These are phyloP conservation scores for Blastobasis adustella DNA, from an alignment of 2,888 invertebrate species.

Conservation along the genomic window DNA sequence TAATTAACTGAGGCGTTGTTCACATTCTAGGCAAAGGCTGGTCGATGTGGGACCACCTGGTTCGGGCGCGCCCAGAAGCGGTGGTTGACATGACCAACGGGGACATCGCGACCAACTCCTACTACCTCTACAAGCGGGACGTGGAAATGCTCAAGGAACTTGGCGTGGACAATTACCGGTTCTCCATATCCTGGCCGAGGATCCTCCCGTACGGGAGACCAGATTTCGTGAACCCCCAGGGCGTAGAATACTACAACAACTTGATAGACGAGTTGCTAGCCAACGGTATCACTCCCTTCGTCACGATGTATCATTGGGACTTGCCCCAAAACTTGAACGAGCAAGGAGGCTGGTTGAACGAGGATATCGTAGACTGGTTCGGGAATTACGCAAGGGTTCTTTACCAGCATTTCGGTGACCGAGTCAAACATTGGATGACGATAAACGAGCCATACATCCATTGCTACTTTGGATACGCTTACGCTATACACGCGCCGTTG, in stretches of 20 bases:
- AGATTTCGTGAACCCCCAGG: constrained; percentile 63
- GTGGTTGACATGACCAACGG: constrained; percentile 67
- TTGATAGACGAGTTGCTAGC: constrained; percentile 74
- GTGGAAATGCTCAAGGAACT: constrained; percentile 44
- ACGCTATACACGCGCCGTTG: constrained; percentile 27
- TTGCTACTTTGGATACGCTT: constrained; percentile 49
- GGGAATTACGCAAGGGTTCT: constrained; percentile 50
- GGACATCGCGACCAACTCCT: constrained; percentile 72
- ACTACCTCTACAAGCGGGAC: constrained; percentile 71
- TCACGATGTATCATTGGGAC: constrained; percentile 69
- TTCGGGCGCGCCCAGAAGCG: constrained; percentile 49
- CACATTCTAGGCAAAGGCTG: constrained; percentile 60
- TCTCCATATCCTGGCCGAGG: constrained; percentile 76
- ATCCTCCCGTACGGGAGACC: constrained; percentile 71
- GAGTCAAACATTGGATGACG: constrained; percentile 69
- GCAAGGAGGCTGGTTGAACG: constrained; percentile 62
- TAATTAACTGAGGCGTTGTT: background rate
- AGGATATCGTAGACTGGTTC: constrained; percentile 48
- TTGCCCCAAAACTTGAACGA: constrained; percentile 59
- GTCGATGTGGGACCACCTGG: constrained; percentile 75
- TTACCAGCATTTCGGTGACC: constrained; percentile 52
- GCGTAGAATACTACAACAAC: constrained; percentile 76
- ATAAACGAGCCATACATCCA: constrained; percentile 65
- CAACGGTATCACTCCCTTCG: constrained; percentile 73
- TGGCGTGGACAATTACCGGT: constrained; percentile 57